Evolutionary conservation across 2,888 invertebrate species (phyloP).

Genomic region (Buathra laborator): DNA sequence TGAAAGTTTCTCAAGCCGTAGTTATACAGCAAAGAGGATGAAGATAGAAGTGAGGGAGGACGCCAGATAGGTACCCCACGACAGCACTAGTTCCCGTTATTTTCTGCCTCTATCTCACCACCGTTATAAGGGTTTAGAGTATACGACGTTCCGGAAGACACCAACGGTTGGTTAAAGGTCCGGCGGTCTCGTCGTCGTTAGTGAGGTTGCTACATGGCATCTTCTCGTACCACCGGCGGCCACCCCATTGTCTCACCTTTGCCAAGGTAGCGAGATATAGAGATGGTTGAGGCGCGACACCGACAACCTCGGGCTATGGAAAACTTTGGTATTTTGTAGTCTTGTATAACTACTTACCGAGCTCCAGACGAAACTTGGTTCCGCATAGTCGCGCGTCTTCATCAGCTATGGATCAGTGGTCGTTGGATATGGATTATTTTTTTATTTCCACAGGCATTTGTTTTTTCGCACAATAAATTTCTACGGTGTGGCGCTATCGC

Average conservation of each 20-base stretch:
- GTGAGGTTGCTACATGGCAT: conserved; percentile 55
- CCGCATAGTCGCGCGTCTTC: conserved; percentile 16
- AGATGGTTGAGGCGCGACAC: conserved; percentile 2
- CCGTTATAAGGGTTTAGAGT: conserved; percentile 49
- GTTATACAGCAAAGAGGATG: conserved; percentile 41
- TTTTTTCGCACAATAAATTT: not conserved
- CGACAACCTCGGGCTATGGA: conserved; percentile 33
- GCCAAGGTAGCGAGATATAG: conserved; percentile 31
- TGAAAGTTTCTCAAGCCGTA: conserved; percentile 58
- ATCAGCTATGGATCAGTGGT: conserved; percentile 12
- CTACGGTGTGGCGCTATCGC: not conserved
- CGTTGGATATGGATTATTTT: not conserved
- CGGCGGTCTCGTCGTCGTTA: conserved; percentile 59
- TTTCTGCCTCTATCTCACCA: conserved; percentile 37
- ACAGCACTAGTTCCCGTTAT: conserved; percentile 23
- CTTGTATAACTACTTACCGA: conserved; percentile 31
- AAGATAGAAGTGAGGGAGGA: conserved; percentile 48
- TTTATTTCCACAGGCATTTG: not conserved
- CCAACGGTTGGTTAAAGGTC: conserved; percentile 56
- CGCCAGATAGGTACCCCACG: conserved; percentile 24
- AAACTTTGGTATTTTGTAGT: conserved; percentile 51
- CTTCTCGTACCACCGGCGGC: conserved; percentile 43
- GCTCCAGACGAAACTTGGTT: conserved; percentile 16
- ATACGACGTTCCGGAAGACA: conserved; percentile 41
- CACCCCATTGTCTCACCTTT: conserved; percentile 57